Conservation (phyloP, 1,140 invertebrate species). For the Chionoecetes opilio region DNA sequence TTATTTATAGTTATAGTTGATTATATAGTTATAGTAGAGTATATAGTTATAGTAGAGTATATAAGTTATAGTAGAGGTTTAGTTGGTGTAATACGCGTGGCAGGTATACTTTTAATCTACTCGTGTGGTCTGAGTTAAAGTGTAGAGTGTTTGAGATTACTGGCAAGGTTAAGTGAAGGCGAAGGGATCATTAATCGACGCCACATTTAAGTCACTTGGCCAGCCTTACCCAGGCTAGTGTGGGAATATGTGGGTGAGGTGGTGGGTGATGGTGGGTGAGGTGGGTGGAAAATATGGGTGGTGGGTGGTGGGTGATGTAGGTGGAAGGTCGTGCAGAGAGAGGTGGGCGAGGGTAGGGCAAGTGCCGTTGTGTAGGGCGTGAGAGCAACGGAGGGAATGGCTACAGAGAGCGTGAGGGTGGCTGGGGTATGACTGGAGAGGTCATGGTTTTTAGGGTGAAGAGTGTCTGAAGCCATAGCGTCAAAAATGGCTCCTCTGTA, state of each 20-base stretch:
- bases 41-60: too few relatives aligned
- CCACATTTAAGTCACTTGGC: not conserved
- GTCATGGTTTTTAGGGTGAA: too few relatives aligned
- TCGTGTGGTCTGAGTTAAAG: not conserved
- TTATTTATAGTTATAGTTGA: too few relatives aligned
- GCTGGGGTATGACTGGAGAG: not conserved
- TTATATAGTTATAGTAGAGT: too few relatives aligned
- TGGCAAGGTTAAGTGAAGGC: not conserved
- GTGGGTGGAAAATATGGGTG: not conserved
- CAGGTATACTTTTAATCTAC: not conserved
- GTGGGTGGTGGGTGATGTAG: conserved; percentile 25
- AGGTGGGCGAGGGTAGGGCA: not conserved
- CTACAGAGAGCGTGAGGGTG: not conserved
- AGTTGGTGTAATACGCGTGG: not conserved
- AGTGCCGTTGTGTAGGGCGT: not conserved
- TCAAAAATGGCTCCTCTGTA: too few relatives aligned
- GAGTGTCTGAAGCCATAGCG: too few relatives aligned
- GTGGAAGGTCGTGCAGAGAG: conserved; percentile 27
- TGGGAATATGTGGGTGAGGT: not conserved
- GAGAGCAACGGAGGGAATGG: not conserved
- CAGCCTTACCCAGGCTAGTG: not conserved
- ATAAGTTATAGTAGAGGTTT: too few relatives aligned
- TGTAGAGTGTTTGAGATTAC: not conserved
- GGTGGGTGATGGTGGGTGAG: not conserved
- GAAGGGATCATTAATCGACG: conserved; percentile 7